Percentiles rank a stretch among this genome's conserved stretches.
Evolutionary conservation across 2,888 invertebrate species (phyloP).

Genomic region (Chrysolina oricalcia): DNA sequence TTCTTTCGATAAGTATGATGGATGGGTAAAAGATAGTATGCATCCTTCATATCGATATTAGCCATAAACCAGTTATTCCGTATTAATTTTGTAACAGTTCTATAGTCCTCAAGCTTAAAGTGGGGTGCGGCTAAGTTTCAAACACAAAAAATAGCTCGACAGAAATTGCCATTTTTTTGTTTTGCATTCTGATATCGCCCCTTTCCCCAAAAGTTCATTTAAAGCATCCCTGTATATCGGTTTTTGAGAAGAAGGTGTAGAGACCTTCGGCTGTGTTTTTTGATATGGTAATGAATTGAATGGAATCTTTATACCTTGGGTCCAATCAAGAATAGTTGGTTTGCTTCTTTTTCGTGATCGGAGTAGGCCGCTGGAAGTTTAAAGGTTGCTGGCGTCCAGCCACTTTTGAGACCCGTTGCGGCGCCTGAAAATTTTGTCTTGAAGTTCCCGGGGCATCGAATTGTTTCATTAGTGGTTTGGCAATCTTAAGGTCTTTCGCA

Average conservation of each 20-base stretch:
- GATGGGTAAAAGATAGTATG: constrained; percentile 6
- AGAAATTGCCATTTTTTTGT: constrained; percentile 16
- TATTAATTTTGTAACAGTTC: constrained; percentile 26
- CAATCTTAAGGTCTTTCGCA: not conserved
- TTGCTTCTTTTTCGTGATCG: not conserved
- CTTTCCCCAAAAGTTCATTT: not conserved
- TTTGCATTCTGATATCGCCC: constrained; percentile 9
- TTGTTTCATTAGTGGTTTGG: not conserved
- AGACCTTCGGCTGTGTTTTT: constrained; percentile 4
- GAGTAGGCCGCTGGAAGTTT: constrained; percentile 1
- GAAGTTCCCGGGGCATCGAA: not conserved
- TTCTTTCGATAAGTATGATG: constrained; percentile 2
- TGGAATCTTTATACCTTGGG: constrained; percentile 34
- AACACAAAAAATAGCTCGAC: constrained; percentile 20
- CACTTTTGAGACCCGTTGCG: not conserved
- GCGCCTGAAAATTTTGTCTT: not conserved
- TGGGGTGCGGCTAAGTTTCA: constrained; percentile 19
- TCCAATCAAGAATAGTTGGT: constrained; percentile 33
- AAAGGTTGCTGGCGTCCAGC: not conserved
- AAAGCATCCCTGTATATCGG: not conserved
- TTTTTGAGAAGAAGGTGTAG: not conserved
- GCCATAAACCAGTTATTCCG: constrained; percentile 12
- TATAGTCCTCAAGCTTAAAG: constrained; percentile 32
- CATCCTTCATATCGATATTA: constrained; percentile 32
- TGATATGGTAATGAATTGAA: constrained; percentile 27